A percentile compares a stretch with the other conserved stretches of the same genome.
Conservation (phyloP, 2,888 invertebrate genomes). For the Drosophila suboccidentalis region DNA sequence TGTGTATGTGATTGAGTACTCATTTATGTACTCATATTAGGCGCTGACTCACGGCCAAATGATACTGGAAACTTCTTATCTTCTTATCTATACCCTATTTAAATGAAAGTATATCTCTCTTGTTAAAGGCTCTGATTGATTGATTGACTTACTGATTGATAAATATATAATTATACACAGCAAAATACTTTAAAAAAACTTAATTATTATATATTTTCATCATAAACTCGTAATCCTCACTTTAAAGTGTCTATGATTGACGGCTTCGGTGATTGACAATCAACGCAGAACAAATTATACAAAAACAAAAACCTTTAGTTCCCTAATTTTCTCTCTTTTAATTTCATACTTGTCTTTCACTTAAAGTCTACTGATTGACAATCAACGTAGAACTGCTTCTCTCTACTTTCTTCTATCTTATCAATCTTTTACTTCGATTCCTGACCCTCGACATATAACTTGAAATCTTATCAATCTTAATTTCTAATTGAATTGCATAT, state of each 20-base stretch:
- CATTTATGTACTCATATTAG: constrained; percentile 8
- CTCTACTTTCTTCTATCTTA: too few relatives aligned
- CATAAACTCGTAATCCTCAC: background rate
- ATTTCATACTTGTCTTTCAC: too few relatives aligned
- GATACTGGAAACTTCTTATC: background rate
- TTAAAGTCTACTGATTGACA: too few relatives aligned
- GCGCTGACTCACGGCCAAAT: constrained; percentile 9
- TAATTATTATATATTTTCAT: background rate
- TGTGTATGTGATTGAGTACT: constrained; percentile 3
- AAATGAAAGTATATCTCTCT: background rate
- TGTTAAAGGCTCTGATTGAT: background rate
- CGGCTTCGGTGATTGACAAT: background rate
- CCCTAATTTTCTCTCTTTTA: too few relatives aligned
- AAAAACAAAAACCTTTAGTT: too few relatives aligned
- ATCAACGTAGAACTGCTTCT: too few relatives aligned
- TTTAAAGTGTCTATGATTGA: background rate
- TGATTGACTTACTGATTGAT: constrained; percentile 2
- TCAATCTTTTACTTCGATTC: too few relatives aligned
- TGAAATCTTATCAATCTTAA: background rate
- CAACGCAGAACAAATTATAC: background rate
- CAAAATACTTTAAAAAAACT: background rate
- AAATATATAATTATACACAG: background rate
- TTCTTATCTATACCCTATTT: constrained; percentile 1
- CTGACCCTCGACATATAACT: too few relatives aligned
- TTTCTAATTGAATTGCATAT: background rate